Base-by-base conservation (phyloP, 2,888 invertebrate genomes). In the Tholera decimalis region DNA sequence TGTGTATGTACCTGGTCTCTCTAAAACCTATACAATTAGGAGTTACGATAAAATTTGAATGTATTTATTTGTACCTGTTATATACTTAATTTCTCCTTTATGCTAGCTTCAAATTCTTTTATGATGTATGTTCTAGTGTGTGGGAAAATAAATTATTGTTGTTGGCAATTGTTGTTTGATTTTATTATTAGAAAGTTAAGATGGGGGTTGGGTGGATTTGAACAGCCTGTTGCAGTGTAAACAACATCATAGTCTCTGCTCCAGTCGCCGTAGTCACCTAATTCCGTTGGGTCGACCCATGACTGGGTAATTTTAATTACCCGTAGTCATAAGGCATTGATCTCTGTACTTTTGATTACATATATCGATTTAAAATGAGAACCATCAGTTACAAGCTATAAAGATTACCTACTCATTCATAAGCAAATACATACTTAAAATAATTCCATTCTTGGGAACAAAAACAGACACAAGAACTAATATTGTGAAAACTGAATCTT, bases 71-170 rank as follows among this genome's bases (percentile, higher is more conserved):
- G 59, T 79, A 73, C 60, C 66, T 75, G 79, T 70, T 78, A 73
- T 61, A 33, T 43, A 61, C 46, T 67, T 81, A 59, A 63, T 72
- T 75, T 71, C 60, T 79, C 35, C 57, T 49, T 37, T 73, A 91
- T 91, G 91, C 90, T 92, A 92, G 92, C 91, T 92, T 91, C 83
- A 85, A 69, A 89, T 90, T 89, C 83, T 89, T 92, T 89, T 88
- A 81, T 86, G 75, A 84, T 84, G 77, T 85, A 82, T 86, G 85
- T 88, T 86, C 83, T 91, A 90, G 90, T 92, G 91, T 93, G 92
- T 91, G 91, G 87, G 86, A 90, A 91, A 93, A 92, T 94, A 94
- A 93, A 94, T 90, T 93, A 95, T 93, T 94, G 95, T 95, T 94
- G 95, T 95, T 95, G 94, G 91, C 91, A 88, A 43, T 67, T 83